Conservation (phyloP, 2,113 vertebrate genomes). For the Trachemys scripta region DNA sequence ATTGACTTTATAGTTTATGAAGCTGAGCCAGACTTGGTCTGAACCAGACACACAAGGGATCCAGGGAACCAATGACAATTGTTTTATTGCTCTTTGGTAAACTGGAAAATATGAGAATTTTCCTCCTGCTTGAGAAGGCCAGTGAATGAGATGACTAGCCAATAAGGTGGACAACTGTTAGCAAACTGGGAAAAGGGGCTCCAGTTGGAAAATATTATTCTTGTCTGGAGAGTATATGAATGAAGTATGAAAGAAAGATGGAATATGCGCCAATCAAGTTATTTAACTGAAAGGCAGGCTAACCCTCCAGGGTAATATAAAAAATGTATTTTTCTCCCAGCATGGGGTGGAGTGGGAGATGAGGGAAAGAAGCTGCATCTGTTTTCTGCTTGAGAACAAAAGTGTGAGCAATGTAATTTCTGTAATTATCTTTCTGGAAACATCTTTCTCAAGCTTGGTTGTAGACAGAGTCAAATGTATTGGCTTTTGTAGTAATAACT, state of each 20-base stretch:
- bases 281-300: neutral
- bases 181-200: slow-evolving; percentile 5
- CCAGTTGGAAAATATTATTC: neutral
- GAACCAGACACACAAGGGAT: neutral
- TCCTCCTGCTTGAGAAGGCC: neutral
- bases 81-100: slow-evolving; percentile 32
- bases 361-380: neutral
- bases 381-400: neutral
- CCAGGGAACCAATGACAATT: neutral
- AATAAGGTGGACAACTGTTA: neutral
- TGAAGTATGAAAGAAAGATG: neutral
- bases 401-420: neutral
- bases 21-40: neutral
- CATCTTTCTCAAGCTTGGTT: neutral
- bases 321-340: neutral
- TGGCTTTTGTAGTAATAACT: neutral
- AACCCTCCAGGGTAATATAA: neutral
- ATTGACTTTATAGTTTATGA: neutral
- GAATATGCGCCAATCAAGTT: neutral
- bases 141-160: neutral
- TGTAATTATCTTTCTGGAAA: neutral
- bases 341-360: neutral
- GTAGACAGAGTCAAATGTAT: neutral
- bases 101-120: slow-evolving; percentile 2
- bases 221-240: neutral